Base-by-base conservation (phyloP, 1,140 invertebrate genomes). In the Leptinotarsa defecta region DNA sequence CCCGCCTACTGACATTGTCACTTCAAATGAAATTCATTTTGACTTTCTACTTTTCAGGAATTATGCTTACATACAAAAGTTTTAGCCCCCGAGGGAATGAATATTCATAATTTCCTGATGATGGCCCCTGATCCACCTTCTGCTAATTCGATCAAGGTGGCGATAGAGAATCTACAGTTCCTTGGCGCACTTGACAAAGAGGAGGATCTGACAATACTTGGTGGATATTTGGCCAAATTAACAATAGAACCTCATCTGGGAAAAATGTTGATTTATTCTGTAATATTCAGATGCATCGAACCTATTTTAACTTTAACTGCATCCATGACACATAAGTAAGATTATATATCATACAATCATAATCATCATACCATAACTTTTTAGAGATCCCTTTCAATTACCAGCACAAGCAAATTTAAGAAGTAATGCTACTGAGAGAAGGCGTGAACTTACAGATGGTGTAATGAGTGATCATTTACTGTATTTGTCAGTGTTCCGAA, bases 251-350 rank as follows among this genome's bases (percentile, higher is more conserved):
- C 97, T 1, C 90, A 94, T 80, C 88, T 97, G 15, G 96, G 95
- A 4, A 97, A 98, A 88, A 94, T 97, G 91, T 86, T 99, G 27
- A 86, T 99, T 3, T 97, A 96, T 84, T 92, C 94, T 3, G 92
- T 96, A 22, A 91, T 98, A 4, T 88, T 99, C 43, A 96, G 96
- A 84, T 99, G 98, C 84, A 86, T 99, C 2, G 96, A 98, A 88
- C 98, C 98, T 5, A 90, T 99, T 27, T 86, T 99, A 24, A 98
- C 96, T 0, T 94, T 99, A 67, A 95, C 96, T 13, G 95, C 95
- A 83, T 91, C 92, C 62, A 87, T 99, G 71, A 91, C 93, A 2
- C 92, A 96, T 81, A 93, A 93, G 87, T 94, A 90, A 85, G 89
- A 43, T 43, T 43, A 43, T 43, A 43, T 11, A 43, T 43, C 2